A percentile compares a stretch with the other conserved stretches of the same genome.
Conservation (phyloP, 1,140 invertebrate genomes). For the Bombus confusus region DNA sequence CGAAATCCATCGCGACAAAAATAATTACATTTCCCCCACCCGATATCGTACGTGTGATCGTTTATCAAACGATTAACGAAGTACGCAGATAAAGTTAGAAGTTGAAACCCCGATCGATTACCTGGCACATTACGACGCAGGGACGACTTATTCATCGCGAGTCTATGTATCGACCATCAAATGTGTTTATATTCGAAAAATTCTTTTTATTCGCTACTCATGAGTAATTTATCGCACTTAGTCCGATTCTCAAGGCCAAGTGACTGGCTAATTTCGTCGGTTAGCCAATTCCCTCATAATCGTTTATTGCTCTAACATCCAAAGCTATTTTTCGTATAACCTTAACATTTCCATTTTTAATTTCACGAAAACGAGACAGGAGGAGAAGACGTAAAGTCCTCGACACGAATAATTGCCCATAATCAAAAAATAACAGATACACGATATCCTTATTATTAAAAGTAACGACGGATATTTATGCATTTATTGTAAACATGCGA, state of each 20-base stretch:
- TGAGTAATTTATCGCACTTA: conserved; percentile 55
- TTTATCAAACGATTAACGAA: conserved; percentile 22
- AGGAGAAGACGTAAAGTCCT: background rate
- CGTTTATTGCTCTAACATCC: background rate
- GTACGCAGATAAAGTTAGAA: background rate
- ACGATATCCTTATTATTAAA: no score
- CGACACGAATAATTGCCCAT: no score
- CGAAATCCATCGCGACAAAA: conserved; percentile 18
- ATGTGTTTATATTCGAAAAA: background rate
- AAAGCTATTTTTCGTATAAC: background rate
- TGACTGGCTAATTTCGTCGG: conserved; percentile 52
- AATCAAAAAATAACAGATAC: no score
- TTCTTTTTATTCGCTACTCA: conserved; percentile 22
- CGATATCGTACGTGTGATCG: background rate
- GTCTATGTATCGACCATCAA: background rate
- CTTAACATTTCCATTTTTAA: background rate
- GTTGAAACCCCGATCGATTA: conserved; percentile 39
- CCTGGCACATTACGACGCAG: background rate
- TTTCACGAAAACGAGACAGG: no score
- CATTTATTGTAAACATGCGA: no score
- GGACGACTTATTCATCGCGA: background rate
- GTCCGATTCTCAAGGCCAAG: conserved; percentile 50
- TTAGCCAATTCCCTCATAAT: conserved; percentile 42
- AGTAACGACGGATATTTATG: no score
- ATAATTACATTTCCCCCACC: background rate